Evolutionary conservation across 1,140 invertebrate genomes (phyloP), one percentile per base, ranked within the genome.

Genomic region (Melipona quadrifasciata): DNA sequence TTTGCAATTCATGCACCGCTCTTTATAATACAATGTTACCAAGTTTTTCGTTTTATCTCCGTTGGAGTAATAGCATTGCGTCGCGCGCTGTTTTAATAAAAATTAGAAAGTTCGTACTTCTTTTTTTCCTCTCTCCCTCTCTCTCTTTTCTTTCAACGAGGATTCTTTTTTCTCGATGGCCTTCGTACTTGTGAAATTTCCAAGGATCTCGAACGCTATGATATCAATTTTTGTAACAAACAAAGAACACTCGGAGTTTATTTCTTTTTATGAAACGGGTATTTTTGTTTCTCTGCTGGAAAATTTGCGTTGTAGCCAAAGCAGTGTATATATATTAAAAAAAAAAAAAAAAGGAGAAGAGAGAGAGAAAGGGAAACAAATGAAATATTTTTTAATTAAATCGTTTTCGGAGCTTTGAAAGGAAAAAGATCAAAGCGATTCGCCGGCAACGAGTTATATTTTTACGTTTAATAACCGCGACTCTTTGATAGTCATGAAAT

Each of bases 311-410:
- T 77, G 17, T 31, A 67, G 51, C 61, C 31, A 27, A 11, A 51
- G 4, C 39, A 21, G n/a, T 17, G 39, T 51, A 24, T 78, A 53
- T 78, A 10, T 19, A 55, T 34, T 53, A 53, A 79, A 65, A 55
- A 47, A 47, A 47, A 47, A 47, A 47, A 47, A 47, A 47, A 10
- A 47, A 39, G 34, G 34, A 34, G 34, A 4, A 47, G 16, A n/a
- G 31, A 68, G 39, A 47, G 17, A n/a, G 51, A 57, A 55, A 68
- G 65, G 11, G 5, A 65, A 51, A 51, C 19, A 6, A 24, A 65
- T 10, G 39, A 78, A 65, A 67, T 17, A 51, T 24, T 51, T 78
- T 65, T 78, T 67, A 78, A 78, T 78, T 78, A 67, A 78, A 78
- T 78, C 47, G 39, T 70, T 58, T 57, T 79, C 51, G 27, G n/a